These are phyloP conservation scores for Noctua fimbriata DNA, from an alignment of 2,888 invertebrate species.

Conservation along the genomic window DNA sequence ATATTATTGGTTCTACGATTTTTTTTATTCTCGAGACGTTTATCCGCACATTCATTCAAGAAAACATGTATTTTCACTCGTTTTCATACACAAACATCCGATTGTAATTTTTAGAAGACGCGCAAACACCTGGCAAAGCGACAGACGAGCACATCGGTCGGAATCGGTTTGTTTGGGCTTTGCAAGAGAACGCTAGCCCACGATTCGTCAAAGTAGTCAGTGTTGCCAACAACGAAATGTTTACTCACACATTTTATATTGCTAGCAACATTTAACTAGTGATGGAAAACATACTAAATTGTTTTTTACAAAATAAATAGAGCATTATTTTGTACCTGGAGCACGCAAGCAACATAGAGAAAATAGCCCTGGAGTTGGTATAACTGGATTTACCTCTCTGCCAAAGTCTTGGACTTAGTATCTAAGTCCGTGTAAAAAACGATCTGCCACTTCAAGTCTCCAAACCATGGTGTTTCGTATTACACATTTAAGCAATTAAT, in stretches of 20 bases:
- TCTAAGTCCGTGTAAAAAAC: too few species aligned
- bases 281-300: constrained; percentile 44
- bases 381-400: background rate
- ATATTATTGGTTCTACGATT: constrained; percentile 51
- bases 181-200: constrained; percentile 47
- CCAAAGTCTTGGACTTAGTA: too few species aligned
- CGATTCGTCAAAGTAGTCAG: constrained; percentile 72
- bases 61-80: constrained; percentile 70
- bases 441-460: too few species aligned
- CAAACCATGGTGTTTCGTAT: too few species aligned
- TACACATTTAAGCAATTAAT: too few species aligned
- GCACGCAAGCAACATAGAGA: background rate
- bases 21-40: constrained; percentile 38
- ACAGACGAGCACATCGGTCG: constrained; percentile 76
- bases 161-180: constrained; percentile 79
- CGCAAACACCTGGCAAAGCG: constrained; percentile 67
- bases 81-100: constrained; percentile 85
- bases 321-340: background rate
- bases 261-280: constrained; percentile 42
- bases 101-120: constrained; percentile 67
- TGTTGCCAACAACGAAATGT: constrained; percentile 62
- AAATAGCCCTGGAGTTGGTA: background rate
- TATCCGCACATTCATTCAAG: constrained; percentile 74
- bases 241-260: background rate
- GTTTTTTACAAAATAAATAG: background rate